Conservation (phyloP, 2,888 invertebrate genomes). For the Monochamus alternatus region DNA sequence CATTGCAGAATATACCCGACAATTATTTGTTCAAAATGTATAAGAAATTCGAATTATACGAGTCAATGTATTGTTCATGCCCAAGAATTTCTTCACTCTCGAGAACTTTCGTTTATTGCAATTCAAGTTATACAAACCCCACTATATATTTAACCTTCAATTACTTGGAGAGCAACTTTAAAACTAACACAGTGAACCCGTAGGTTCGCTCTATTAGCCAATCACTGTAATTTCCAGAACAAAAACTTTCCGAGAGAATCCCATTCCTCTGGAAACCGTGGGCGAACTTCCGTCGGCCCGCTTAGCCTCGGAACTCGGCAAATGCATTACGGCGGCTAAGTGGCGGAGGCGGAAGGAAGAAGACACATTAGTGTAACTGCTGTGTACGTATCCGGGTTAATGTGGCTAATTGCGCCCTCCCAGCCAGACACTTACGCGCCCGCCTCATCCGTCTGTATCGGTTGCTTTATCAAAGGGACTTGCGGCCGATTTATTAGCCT, state of each 20-base stretch:
- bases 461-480: slow-evolving; percentile 35
- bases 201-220: not conserved
- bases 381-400: slow-evolving; percentile 27
- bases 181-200: no score
- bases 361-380: slow-evolving; percentile 36
- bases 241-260: not conserved
- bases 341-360: slow-evolving; percentile 40
- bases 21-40: no score
- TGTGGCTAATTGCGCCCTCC: slow-evolving; percentile 40
- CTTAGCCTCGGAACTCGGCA: slow-evolving; percentile 27
- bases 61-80: no score
- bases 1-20: no score
- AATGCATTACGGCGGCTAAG: slow-evolving; percentile 37
- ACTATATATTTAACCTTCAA: no score
- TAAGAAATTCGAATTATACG: no score
- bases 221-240: not conserved
- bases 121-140: no score
- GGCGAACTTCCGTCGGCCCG: slow-evolving; percentile 9
- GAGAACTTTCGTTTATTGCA: no score
- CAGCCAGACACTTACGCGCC: slow-evolving; percentile 32
- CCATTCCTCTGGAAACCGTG: slow-evolving; percentile 9
- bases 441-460: slow-evolving; percentile 33
- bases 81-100: no score
- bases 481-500: slow-evolving; percentile 34
- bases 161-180: no score